Conservation (phyloP, 1,140 invertebrate genomes). For the Pogonomyrmex barbatus region DNA sequence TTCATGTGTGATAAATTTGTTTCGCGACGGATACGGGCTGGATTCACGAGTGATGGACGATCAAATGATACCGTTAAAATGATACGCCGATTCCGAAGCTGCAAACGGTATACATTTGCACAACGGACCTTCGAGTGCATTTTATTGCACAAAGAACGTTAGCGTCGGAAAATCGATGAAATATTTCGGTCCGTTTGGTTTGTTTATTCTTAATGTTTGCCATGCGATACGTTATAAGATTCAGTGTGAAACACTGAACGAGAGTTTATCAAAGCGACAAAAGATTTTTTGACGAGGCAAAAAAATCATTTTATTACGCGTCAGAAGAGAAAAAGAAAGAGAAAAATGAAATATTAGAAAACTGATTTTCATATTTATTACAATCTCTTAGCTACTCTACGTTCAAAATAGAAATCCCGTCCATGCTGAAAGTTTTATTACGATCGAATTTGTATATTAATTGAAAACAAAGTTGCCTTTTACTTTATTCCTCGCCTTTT, state of each 20-base stretch:
- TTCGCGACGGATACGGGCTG: slow-evolving; percentile 12
- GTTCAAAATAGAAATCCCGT: background rate
- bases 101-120: background rate
- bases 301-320: background rate
- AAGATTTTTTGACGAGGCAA: background rate
- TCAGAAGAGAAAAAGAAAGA: background rate
- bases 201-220: slow-evolving; percentile 58
- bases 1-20: slow-evolving; percentile 25
- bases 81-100: slow-evolving; percentile 40
- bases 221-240: slow-evolving; percentile 44
- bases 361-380: slow-evolving; percentile 1
- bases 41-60: slow-evolving; percentile 46
- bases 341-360: background rate
- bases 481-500: slow-evolving; percentile 4
- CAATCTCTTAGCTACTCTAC: background rate
- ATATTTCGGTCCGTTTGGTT: slow-evolving; percentile 47
- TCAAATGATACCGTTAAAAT: slow-evolving; percentile 39
- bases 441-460: background rate
- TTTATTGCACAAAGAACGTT: slow-evolving; percentile 40
- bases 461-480: background rate
- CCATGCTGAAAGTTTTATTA: background rate
- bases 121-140: background rate
- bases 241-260: background rate
- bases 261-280: background rate
- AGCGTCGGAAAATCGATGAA: slow-evolving; percentile 45